Percentiles rank a stretch among this genome's conserved stretches.
Evolutionary conservation across 1,140 invertebrate species (phyloP).

Genomic region (Papilio polytes): DNA sequence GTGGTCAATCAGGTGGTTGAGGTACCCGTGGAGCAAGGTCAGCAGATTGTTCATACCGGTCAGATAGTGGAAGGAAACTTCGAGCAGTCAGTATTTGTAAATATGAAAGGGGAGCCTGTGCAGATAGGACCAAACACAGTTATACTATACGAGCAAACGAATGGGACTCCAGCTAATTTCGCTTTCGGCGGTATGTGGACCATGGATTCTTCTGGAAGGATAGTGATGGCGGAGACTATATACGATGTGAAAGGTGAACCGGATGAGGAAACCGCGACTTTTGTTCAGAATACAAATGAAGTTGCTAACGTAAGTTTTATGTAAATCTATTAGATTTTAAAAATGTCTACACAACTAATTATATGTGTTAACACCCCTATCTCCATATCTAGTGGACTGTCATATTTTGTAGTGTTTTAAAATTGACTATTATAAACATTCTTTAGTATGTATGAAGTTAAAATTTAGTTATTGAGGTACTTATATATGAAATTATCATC

Average conservation of each 20-base stretch:
- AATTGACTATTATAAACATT: no score
- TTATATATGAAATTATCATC: no score
- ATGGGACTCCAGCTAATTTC: slow-evolving; percentile 76
- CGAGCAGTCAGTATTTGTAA: slow-evolving; percentile 79
- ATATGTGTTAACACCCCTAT: no score
- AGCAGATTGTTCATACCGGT: slow-evolving; percentile 78
- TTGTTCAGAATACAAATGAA: slow-evolving; percentile 72
- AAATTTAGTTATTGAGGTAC: no score
- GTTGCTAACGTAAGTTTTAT: slow-evolving; percentile 69
- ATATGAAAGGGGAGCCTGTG: slow-evolving; percentile 79
- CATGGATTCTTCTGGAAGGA: slow-evolving; percentile 77
- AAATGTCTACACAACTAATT: no score
- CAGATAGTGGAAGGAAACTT: slow-evolving; percentile 79
- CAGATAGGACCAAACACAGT: slow-evolving; percentile 80
- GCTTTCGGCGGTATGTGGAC: slow-evolving; percentile 81
- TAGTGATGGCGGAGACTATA: slow-evolving; percentile 81
- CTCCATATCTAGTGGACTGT: no score
- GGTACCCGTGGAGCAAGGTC: slow-evolving; percentile 74
- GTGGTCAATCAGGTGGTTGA: slow-evolving; percentile 77
- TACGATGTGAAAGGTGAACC: slow-evolving; percentile 82
- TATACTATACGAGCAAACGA: slow-evolving; percentile 77
- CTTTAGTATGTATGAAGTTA: no score
- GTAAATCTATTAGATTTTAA: neutral
- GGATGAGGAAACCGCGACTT: slow-evolving; percentile 70
- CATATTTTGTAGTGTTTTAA: no score